Evolutionary conservation across 1,140 invertebrate species (phyloP).

Genomic region (Bombus impatiens): DNA sequence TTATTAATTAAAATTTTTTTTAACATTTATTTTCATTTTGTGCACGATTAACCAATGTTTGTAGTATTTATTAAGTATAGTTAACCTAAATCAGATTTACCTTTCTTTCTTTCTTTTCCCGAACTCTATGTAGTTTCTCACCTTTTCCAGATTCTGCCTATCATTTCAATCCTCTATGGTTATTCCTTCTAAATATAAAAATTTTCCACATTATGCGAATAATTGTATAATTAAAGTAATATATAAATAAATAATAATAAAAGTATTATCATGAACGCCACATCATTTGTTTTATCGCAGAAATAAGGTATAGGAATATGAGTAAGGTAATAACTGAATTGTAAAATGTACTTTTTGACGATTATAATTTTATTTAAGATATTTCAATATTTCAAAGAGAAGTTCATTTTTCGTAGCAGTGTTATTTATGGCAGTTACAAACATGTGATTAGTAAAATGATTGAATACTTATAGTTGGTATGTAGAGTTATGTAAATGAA

Average conservation of each 20-base stretch:
- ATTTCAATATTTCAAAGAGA: neutral
- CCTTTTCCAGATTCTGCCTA: no score
- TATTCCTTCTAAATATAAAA: no score
- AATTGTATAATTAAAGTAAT: neutral
- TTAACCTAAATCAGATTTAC: conserved; percentile 57
- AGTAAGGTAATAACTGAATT: neutral
- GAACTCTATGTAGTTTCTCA: conserved; percentile 72
- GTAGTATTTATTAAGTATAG: neutral
- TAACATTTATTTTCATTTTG: conserved; percentile 72
- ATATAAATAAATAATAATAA: conserved; percentile 82
- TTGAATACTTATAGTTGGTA: neutral
- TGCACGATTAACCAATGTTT: conserved; percentile 47
- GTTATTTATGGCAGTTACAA: neutral
- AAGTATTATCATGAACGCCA: conserved; percentile 82
- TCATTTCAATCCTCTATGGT: no score
- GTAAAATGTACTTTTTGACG: neutral
- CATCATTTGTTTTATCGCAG: conserved; percentile 65
- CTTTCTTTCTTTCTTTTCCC: conserved; percentile 79
- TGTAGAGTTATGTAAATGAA: neutral
- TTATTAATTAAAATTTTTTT: conserved; percentile 58
- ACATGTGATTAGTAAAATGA: neutral
- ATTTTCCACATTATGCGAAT: no score
- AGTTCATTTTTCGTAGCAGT: neutral
- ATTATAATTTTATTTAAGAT: conserved; percentile 1
- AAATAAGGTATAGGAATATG: neutral